These are phyloP conservation scores for Epinotia brunnichana DNA, from an alignment of 2,888 invertebrate species.

Conservation along the genomic window DNA sequence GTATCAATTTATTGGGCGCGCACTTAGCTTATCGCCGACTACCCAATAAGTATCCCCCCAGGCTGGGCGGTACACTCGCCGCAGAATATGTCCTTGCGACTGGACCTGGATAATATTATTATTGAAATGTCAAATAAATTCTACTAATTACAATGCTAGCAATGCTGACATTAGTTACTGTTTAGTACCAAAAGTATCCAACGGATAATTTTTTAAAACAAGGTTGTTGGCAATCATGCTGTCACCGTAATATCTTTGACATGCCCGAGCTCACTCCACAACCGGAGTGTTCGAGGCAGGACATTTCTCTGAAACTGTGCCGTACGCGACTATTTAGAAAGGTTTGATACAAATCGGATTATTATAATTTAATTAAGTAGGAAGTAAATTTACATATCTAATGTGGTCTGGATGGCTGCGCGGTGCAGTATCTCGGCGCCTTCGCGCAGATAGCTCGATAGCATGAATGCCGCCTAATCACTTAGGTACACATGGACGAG, in stretches of 20 bases:
- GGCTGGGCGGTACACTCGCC: constrained; percentile 4
- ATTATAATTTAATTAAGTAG: too few species aligned
- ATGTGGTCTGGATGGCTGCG: too few species aligned
- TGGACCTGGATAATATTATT: not conserved
- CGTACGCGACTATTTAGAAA: too few species aligned
- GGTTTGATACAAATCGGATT: too few species aligned
- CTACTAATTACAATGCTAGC: not conserved
- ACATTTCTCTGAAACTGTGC: not conserved
- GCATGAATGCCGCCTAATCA: constrained; percentile 27
- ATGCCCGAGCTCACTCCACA: too few species aligned
- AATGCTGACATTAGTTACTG: not conserved
- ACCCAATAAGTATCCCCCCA: not conserved
- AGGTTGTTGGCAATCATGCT: too few species aligned
- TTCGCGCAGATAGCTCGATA: constrained; percentile 10
- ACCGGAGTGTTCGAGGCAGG: not conserved
- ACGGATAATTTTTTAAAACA: too few species aligned
- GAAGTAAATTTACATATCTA: too few species aligned
- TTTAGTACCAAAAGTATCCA: too few species aligned
- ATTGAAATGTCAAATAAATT: too few species aligned
- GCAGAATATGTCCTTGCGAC: not conserved
- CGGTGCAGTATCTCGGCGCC: not conserved
- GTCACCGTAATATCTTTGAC: too few species aligned
- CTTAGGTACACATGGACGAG: constrained; percentile 27
- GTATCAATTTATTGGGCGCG: constrained; percentile 31
- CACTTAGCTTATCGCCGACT: constrained; percentile 20